A percentile compares a stretch with the other conserved stretches of the same genome.
Evolutionary conservation across 2,888 invertebrate genomes (phyloP).

Genomic region (Rotaria socialis): DNA sequence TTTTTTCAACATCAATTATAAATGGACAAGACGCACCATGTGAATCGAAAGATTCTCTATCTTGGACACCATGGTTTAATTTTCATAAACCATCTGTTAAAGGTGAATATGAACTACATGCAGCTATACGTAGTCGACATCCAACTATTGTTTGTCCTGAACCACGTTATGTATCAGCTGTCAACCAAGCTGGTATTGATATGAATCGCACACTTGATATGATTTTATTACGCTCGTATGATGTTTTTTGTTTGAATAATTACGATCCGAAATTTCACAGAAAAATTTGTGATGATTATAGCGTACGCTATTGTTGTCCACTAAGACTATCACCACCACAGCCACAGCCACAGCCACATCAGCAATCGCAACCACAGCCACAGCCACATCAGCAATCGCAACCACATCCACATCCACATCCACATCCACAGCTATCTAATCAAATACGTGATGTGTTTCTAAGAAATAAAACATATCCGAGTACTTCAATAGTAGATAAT

Average conservation of each 20-base stretch:
- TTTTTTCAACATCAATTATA: not conserved
- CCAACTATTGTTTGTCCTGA: conserved; percentile 10
- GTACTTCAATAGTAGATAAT: not conserved
- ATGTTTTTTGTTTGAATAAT: conserved; percentile 29
- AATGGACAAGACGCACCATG: not conserved
- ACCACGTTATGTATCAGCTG: not conserved
- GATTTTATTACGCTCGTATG: not conserved
- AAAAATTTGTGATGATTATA: conserved; percentile 31
- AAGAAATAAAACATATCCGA: not conserved
- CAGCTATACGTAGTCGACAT: conserved; percentile 22
- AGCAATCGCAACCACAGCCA: too few species aligned
- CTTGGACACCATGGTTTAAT: conserved; percentile 35
- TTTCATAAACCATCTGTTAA: not conserved
- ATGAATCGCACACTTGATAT: conserved; percentile 28
- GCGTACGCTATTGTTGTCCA: conserved; percentile 12
- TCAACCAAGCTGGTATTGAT: conserved; percentile 19
- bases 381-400: too few species aligned
- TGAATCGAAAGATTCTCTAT: not conserved
- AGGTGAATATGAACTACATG: conserved; percentile 33
- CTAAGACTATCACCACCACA: not conserved
- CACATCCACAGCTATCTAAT: not conserved
- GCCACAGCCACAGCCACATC: too few species aligned
- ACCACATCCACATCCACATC: too few species aligned
- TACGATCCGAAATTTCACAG: conserved; percentile 25
- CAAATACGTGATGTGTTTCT: not conserved